Evolutionary conservation across 2,888 invertebrate species (phyloP).

Genomic region (Dexiosoma caninum): DNA sequence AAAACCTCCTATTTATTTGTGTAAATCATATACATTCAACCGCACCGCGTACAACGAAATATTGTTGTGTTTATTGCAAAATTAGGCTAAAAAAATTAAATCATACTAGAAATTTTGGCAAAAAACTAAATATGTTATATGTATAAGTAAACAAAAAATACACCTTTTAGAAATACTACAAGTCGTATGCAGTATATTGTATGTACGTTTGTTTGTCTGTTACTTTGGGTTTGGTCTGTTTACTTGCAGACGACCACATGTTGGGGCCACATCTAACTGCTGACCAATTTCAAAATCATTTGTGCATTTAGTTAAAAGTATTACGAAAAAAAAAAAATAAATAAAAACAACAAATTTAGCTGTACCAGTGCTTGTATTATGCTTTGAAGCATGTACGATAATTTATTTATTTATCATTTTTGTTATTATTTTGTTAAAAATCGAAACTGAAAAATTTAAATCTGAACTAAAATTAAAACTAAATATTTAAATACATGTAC

Average conservation of each 20-base stretch:
- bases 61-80: slow-evolving; percentile 50
- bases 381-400: neutral
- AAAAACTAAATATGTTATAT: neutral
- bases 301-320: slow-evolving; percentile 59
- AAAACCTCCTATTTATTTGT: slow-evolving; percentile 2
- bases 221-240: slow-evolving; percentile 58
- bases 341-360: slow-evolving; percentile 2
- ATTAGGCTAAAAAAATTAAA: slow-evolving; percentile 53
- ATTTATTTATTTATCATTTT: slow-evolving; percentile 32
- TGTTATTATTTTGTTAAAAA: slow-evolving; percentile 46
- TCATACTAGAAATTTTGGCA: slow-evolving; percentile 18
- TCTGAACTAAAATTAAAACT: slow-evolving; percentile 5
- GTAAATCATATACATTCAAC: neutral
- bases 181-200: neutral
- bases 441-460: slow-evolving; percentile 32
- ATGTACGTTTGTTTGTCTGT: no score
- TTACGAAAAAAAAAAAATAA: slow-evolving; percentile 42
- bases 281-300: slow-evolving; percentile 63
- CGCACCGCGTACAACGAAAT: neutral
- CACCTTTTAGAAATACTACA: slow-evolving; percentile 44
- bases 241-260: slow-evolving; percentile 63
- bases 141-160: slow-evolving; percentile 18
- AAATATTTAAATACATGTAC: neutral
- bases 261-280: slow-evolving; percentile 59
- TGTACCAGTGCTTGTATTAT: neutral